These are phyloP conservation scores for Heliconius charithonia DNA, from an alignment of 2,888 invertebrate species.

Conservation along the genomic window DNA sequence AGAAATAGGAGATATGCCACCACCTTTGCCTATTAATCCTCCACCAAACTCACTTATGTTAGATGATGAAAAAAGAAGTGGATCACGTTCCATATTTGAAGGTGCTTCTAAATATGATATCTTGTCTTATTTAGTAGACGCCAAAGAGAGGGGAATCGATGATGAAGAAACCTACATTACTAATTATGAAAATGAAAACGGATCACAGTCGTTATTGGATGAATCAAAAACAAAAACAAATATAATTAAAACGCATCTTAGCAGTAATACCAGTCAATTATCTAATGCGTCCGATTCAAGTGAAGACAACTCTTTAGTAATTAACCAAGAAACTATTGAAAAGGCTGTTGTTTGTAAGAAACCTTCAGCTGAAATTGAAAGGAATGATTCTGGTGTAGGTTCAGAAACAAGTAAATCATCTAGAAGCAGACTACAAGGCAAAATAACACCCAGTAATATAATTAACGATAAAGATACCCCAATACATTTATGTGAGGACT, in stretches of 20 bases:
- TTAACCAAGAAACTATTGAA: constrained; percentile 83
- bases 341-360: constrained; percentile 83
- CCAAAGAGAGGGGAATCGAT: constrained; percentile 89
- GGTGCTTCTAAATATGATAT: constrained; percentile 95
- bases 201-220: constrained; percentile 79
- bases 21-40: constrained; percentile 90
- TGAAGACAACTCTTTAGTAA: constrained; percentile 90
- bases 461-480: constrained; percentile 83
- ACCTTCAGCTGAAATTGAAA: constrained; percentile 90
- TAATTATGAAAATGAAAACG: constrained; percentile 81
- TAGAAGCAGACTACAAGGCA: constrained; percentile 88
- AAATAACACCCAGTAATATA: constrained; percentile 77
- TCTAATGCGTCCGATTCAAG: constrained; percentile 93
- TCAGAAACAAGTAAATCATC: constrained; percentile 95
- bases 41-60: constrained; percentile 88
- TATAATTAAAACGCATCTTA: constrained; percentile 75
- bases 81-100: constrained; percentile 88
- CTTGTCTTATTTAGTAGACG: constrained; percentile 93
- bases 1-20: constrained; percentile 89
- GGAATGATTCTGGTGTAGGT: constrained; percentile 96
- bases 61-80: constrained; percentile 88
- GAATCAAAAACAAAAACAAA: constrained; percentile 81
- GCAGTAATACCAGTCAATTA: constrained; percentile 89
- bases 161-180: constrained; percentile 89
- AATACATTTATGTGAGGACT: constrained; percentile 92